Evolutionary conservation across 1,140 invertebrate species (phyloP), one percentile per base, ranked within the genome.

Genomic region (Zaprionus vittiger): DNA sequence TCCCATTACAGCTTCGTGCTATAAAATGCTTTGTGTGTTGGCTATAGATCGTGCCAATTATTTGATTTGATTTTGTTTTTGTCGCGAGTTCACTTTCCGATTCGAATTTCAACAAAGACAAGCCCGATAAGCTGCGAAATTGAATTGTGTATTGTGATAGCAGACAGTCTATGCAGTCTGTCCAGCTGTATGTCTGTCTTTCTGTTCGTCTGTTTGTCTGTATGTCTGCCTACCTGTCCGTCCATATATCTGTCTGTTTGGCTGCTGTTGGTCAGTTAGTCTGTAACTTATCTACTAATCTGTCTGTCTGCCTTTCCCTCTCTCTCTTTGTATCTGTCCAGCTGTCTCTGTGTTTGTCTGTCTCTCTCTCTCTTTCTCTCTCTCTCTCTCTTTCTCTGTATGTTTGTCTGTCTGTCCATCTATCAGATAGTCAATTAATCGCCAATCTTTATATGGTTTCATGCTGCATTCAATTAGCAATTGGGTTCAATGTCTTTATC

Each of bases 401-500:
- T 38, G 14, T 38, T 15, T 15, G 37, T 44, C 41, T n/a, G 38
- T 41, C 38, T 7, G n/a, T 47, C 41, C 41, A 17, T 47, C n/a
- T 9, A 66, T 67, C 73, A 65, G 68, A 67, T 52, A 38, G 63
- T 71, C 66, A 87, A 86, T 83, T 86, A 86, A 86, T 74, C 65
- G 41, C 37, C 66, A 66, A 83, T 83, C 72, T 84, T 79, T 75
- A 62, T 37, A 64, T 62, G 20, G 52, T 34, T 62, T 15, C 54
- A 15, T 59, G 37, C 24, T 63, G 57, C 79, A 73, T 86, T 85
- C 77, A 59, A 78, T 66, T 79, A 71, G 41, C 41, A 44, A 83
- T 84, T 84, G 71, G 59, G 66, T 81, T 90, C 85, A 89, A 89
- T 90, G 85, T 81, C 76, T 87, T 74, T 57, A 31, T 63, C 54